Evolutionary conservation across 2,113 vertebrate species (phyloP).

Genomic region (Sphaerodactylus townsendi): DNA sequence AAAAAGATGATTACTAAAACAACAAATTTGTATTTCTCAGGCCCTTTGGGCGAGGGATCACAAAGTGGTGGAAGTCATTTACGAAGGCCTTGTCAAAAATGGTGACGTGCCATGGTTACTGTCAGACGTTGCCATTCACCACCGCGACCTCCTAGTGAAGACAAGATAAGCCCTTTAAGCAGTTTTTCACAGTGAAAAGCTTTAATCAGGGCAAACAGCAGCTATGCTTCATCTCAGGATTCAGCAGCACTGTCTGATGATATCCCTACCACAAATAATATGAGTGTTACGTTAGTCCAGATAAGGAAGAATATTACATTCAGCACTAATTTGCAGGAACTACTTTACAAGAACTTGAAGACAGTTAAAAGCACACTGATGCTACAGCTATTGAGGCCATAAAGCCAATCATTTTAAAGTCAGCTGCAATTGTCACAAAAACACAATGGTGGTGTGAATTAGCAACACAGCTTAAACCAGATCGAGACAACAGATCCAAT

Average conservation of each 20-base stretch:
- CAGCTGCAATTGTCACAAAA: neutral
- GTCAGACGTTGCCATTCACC: neutral
- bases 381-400: accelerated
- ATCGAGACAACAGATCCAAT: neutral
- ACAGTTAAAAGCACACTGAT: accelerated
- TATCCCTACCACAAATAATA: neutral
- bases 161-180: neutral
- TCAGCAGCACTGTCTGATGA: neutral
- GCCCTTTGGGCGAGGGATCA: constrained; percentile 4
- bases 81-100: constrained; percentile 7
- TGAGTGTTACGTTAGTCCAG: accelerated
- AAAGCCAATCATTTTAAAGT: neutral
- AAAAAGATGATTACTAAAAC: neutral
- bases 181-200: constrained; percentile 16
- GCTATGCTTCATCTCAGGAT: neutral
- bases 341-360: neutral
- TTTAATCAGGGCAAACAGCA: neutral
- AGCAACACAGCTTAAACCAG: neutral
- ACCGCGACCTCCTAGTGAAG: neutral
- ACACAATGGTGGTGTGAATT: neutral
- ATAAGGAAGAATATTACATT: neutral
- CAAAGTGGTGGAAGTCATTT: constrained; percentile 7
- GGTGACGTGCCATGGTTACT: constrained; percentile 8
- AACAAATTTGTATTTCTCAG: neutral
- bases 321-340: neutral